A percentile compares a stretch with the other conserved stretches of the same genome.
phyloP scores from a whole-genome alignment of 2,888 invertebrate genomes.

The Epirrhoe tristata region DNA sequence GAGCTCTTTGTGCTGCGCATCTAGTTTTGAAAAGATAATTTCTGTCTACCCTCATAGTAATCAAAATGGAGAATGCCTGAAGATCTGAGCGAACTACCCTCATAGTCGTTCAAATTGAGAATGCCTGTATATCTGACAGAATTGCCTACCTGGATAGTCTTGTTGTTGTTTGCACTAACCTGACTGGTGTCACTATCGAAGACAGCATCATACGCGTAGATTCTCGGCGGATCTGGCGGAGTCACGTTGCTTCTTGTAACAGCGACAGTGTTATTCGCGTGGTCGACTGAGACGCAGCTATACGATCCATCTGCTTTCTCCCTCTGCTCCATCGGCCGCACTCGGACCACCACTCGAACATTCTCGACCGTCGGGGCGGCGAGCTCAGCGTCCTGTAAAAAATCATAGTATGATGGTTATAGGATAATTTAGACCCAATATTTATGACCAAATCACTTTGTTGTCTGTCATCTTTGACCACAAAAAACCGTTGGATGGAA shows the following conservation, averaged over 20 bases:
- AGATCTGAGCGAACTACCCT: not conserved
- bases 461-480: too few relatives aligned
- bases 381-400: slow-evolving; percentile 76
- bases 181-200: slow-evolving; percentile 89
- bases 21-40: not conserved
- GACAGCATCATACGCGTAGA: slow-evolving; percentile 97
- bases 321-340: slow-evolving; percentile 95
- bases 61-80: not conserved
- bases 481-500: too few relatives aligned
- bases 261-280: slow-evolving; percentile 91
- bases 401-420: not conserved
- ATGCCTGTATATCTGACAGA: too few relatives aligned
- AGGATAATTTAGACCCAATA: not conserved
- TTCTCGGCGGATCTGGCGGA: slow-evolving; percentile 92
- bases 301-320: slow-evolving; percentile 91
- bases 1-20: too few relatives aligned
- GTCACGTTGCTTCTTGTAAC: slow-evolving; percentile 90
- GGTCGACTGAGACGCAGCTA: slow-evolving; percentile 91
- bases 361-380: slow-evolving; percentile 92
- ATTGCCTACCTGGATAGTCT: too few relatives aligned
- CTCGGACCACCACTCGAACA: slow-evolving; percentile 97
- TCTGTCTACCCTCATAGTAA: not conserved
- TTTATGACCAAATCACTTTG: not conserved
- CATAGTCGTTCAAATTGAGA: not conserved
- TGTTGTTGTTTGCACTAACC: slow-evolving; percentile 4